These are phyloP conservation scores for Gallinago jamesoni DNA, from an alignment of 2,113 vertebrate genomes.

Conservation along the genomic window DNA sequence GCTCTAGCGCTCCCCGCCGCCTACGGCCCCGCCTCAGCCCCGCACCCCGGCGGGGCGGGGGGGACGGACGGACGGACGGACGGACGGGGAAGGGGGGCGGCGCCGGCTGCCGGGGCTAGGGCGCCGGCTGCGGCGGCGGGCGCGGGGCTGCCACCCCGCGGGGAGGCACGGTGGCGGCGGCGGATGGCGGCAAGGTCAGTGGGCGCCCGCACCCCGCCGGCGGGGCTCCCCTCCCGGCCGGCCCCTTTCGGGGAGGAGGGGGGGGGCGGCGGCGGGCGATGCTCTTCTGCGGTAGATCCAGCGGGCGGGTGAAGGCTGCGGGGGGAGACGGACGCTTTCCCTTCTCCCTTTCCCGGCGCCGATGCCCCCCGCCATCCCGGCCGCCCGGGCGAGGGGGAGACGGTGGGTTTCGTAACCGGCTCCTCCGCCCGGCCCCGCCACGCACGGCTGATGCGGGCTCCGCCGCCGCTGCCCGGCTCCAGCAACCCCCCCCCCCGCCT, in stretches of 20 bases:
- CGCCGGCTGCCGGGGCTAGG: background rate
- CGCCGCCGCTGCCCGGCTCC: background rate
- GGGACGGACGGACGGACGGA: background rate
- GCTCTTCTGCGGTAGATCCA: background rate
- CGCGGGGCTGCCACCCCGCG: background rate
- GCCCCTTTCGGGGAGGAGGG: background rate
- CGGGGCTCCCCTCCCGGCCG: background rate
- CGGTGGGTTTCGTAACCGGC: constrained; percentile 41
- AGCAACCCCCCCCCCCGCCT: background rate
- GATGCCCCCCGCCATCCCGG: background rate
- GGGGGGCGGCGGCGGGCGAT: background rate
- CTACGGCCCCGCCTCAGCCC: background rate
- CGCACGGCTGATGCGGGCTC: background rate
- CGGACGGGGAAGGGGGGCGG: background rate
- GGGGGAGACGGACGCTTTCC: background rate
- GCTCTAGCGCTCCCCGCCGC: background rate
- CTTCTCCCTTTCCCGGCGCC: background rate
- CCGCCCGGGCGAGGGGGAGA: background rate
- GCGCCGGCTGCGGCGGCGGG: background rate
- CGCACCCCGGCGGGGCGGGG: background rate
- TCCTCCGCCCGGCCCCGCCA: background rate
- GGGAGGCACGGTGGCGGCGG: background rate
- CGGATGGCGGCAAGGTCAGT: background rate
- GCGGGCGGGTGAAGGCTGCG: background rate
- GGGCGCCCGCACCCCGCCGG: background rate